Evolutionary conservation across 2,797 vertebrate species (phyloP).

Genomic region (Bovichtus diacanthus): DNA sequence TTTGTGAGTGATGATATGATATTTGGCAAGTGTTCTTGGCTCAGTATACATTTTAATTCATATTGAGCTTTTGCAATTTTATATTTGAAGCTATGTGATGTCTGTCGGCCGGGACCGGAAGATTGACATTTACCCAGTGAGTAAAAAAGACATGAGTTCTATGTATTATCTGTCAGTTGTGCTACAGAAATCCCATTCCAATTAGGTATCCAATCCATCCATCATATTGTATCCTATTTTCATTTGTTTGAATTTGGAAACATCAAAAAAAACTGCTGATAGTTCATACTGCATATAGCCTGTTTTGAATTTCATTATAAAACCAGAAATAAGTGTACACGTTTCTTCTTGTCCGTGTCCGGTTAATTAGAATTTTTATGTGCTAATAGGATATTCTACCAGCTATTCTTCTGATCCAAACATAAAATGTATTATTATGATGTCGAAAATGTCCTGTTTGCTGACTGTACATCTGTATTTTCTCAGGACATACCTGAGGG

Average conservation of each 20-base stretch:
- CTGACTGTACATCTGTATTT: slow-evolving; percentile 35
- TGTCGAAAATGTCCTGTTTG: slow-evolving; percentile 15
- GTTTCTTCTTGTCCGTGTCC: slow-evolving; percentile 12
- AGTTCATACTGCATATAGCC: slow-evolving; percentile 5
- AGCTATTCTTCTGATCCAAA: slow-evolving; percentile 1
- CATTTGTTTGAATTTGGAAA: slow-evolving; percentile 62
- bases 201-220: slow-evolving; percentile 47
- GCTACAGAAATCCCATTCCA: slow-evolving; percentile 63
- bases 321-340: background rate
- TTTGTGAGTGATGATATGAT: slow-evolving; percentile 76
- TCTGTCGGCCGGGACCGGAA: slow-evolving; percentile 85
- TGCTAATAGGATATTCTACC: background rate
- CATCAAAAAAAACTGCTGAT: background rate
- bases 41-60: slow-evolving; percentile 20
- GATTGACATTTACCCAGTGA: slow-evolving; percentile 86
- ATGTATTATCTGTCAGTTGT: slow-evolving; percentile 48
- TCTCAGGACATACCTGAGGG: slow-evolving; percentile 78
- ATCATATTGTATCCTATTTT: slow-evolving; percentile 46
- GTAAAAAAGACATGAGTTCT: slow-evolving; percentile 64
- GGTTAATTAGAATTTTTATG: slow-evolving; percentile 13
- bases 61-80: slow-evolving; percentile 51
- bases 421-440: background rate
- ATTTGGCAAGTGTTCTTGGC: slow-evolving; percentile 24
- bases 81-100: slow-evolving; percentile 79
- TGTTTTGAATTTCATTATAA: slow-evolving; percentile 35